A percentile compares a stretch with the other conserved stretches of the same genome.
Evolutionary conservation across 2,888 invertebrate genomes (phyloP).

Genomic region (Chrysolina americana): DNA sequence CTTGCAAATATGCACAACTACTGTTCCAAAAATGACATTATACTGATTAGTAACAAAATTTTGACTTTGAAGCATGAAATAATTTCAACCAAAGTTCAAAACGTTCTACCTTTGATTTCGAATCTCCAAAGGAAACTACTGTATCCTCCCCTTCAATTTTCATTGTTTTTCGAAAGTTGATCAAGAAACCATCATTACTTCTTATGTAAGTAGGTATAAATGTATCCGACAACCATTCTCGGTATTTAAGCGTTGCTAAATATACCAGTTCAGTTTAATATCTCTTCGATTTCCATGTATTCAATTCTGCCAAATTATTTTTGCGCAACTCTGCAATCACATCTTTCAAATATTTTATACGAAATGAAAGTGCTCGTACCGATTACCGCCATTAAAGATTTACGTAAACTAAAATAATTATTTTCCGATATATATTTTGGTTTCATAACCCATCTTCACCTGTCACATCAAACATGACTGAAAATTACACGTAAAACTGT

Average conservation of each 20-base stretch:
- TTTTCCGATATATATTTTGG: not conserved
- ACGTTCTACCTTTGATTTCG: too few relatives aligned
- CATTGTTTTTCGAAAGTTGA: not conserved
- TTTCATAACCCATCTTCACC: not conserved
- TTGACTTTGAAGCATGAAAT: too few relatives aligned
- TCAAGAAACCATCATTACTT: not conserved
- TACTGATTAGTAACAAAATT: too few relatives aligned
- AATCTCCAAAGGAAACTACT: too few relatives aligned
- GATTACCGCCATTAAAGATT: not conserved
- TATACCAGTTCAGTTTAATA: not conserved
- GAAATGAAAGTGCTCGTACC: slow-evolving; percentile 3
- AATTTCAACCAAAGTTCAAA: too few relatives aligned
- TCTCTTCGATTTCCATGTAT: not conserved
- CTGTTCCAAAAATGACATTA: too few relatives aligned
- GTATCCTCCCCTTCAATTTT: too few relatives aligned
- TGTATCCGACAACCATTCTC: not conserved
- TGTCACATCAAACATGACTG: not conserved
- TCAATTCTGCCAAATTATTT: not conserved
- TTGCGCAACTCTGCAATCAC: not conserved
- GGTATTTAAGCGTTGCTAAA: not conserved
- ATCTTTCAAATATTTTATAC: slow-evolving; percentile 1
- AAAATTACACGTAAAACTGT: not conserved
- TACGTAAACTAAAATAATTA: not conserved
- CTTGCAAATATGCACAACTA: too few relatives aligned
- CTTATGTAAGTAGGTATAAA: too few relatives aligned